These are phyloP conservation scores for Oceanites oceanicus DNA, from an alignment of 2,113 vertebrate species.

Conservation along the genomic window DNA sequence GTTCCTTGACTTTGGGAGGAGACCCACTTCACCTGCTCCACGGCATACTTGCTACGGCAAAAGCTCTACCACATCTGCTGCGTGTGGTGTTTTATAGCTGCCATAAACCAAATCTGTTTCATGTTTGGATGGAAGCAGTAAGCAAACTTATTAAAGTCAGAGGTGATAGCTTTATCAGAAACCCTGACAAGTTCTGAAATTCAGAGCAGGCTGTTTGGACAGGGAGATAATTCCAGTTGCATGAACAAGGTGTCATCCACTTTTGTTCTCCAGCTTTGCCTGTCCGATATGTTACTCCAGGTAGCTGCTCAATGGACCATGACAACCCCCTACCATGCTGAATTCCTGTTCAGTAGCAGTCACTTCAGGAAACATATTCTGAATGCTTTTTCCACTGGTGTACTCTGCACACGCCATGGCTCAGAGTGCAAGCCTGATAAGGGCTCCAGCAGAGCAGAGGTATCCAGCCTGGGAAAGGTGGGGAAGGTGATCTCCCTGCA, in stretches of 20 bases:
- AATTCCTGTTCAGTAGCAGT: neutral
- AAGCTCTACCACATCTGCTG: neutral
- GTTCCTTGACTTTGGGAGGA: neutral
- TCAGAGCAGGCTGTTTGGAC: neutral
- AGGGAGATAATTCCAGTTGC: neutral
- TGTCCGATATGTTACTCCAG: neutral
- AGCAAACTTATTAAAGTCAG: neutral
- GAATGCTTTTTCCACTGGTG: neutral
- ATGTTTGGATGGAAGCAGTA: neutral
- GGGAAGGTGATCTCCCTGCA: neutral
- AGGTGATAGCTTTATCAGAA: neutral
- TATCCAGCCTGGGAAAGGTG: neutral
- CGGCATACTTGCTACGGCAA: neutral
- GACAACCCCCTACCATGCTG: neutral
- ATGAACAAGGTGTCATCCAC: neutral
- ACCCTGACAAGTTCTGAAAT: neutral
- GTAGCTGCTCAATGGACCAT: neutral
- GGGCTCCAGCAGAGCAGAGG: neutral
- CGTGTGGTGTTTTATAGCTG: neutral
- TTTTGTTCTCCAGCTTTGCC: neutral
- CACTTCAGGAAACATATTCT: neutral
- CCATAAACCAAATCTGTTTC: neutral
- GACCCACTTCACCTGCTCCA: neutral
- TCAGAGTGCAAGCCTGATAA: neutral
- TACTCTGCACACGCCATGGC: fast-evolving